Evolutionary conservation across 2,888 invertebrate species (phyloP).

Genomic region (Cephus sareptanus): DNA sequence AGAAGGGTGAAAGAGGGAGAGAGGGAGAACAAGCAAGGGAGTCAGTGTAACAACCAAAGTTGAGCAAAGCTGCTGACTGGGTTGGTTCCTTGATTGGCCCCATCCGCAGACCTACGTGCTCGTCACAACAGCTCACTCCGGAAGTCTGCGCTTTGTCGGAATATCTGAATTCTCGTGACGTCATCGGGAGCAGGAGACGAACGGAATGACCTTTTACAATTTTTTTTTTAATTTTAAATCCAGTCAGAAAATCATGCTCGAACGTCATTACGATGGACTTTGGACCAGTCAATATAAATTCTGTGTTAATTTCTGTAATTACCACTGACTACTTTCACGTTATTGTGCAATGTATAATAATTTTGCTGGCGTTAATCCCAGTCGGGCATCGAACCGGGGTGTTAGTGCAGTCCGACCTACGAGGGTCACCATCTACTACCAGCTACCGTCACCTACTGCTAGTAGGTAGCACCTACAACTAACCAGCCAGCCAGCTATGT

Average conservation of each 20-base stretch:
- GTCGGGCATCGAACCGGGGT: slow-evolving; percentile 49
- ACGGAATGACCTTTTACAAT: no score
- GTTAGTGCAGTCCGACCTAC: slow-evolving; percentile 39
- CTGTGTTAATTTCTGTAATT: neutral
- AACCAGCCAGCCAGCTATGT: neutral
- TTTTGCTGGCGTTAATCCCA: slow-evolving; percentile 56
- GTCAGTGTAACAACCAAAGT: slow-evolving; percentile 55
- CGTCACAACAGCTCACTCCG: slow-evolving; percentile 62
- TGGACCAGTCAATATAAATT: neutral
- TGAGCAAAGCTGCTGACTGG: slow-evolving; percentile 59
- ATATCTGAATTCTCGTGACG: slow-evolving; percentile 19
- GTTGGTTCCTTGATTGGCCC: slow-evolving; percentile 63
- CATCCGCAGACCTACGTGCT: slow-evolving; percentile 65
- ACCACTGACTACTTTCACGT: slow-evolving; percentile 46
- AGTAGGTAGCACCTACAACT: neutral
- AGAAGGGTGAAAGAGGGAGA: slow-evolving; percentile 18
- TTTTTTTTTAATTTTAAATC: no score
- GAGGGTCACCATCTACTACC: no score
- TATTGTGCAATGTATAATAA: slow-evolving; percentile 58
- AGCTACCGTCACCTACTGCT: no score
- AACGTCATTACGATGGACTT: no score
- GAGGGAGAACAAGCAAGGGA: slow-evolving; percentile 25
- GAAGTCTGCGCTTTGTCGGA: slow-evolving; percentile 2
- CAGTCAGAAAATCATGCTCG: no score
- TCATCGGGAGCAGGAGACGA: no score